Conservation (phyloP, 2,113 vertebrate genomes). For the Ammodytes dubius region DNA sequence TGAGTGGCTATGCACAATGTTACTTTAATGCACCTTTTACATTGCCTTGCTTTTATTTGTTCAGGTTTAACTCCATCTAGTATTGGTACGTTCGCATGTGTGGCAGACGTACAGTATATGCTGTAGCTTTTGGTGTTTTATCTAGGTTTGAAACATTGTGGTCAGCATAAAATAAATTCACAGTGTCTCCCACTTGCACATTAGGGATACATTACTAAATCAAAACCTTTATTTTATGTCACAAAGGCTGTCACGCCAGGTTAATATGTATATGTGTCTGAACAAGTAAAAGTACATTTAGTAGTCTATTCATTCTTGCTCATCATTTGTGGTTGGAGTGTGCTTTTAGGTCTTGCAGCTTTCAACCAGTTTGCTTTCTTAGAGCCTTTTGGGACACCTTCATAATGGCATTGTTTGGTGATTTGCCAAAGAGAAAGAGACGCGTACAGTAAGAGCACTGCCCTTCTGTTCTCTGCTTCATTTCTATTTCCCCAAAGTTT, state of each 20-base stretch:
- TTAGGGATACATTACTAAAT: background rate
- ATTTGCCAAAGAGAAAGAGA: conserved; percentile 30
- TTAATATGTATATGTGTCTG: background rate
- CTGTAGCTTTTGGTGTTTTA: background rate
- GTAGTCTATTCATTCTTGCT: background rate
- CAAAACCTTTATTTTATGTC: background rate
- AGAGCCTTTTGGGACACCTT: background rate
- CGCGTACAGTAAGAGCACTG: conserved; percentile 6
- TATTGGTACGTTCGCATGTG: no score
- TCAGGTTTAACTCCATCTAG: no score
- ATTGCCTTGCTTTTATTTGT: no score
- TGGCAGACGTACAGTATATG: no score
- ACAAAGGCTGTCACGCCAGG: background rate
- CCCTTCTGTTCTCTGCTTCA: conserved; percentile 15
- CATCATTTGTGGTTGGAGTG: background rate
- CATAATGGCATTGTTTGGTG: conserved; percentile 28
- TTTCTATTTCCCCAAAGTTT: conserved; percentile 9
- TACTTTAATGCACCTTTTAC: no score
- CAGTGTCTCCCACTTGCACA: background rate
- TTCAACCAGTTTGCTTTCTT: background rate
- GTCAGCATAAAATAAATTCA: background rate
- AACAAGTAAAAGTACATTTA: background rate
- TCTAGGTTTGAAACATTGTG: background rate
- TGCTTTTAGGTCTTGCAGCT: background rate
- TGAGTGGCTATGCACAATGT: no score